A percentile compares a stretch with the other conserved stretches of the same genome.
Evolutionary conservation across 2,113 vertebrate species (phyloP).

Genomic region (Scalopus aquaticus): DNA sequence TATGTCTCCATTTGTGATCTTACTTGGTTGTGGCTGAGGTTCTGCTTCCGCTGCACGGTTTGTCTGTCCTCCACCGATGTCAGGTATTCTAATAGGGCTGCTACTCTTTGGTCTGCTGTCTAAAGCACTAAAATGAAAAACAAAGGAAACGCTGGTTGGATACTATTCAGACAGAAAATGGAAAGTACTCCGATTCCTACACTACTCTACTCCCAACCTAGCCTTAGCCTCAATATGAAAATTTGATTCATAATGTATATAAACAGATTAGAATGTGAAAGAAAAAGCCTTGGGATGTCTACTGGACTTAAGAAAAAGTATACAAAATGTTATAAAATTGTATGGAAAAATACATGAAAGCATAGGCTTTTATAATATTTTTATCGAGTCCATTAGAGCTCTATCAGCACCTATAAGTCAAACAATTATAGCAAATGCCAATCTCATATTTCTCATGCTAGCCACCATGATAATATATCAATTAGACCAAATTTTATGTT

Average conservation of each 20-base stretch:
- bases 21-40: slow-evolving; percentile 87
- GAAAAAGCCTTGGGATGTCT: slow-evolving; percentile 16
- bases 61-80: slow-evolving; percentile 83
- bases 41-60: slow-evolving; percentile 89
- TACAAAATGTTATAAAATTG: neutral
- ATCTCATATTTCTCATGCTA: slow-evolving; percentile 14
- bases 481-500: neutral
- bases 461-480: neutral
- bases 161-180: neutral
- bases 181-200: neutral
- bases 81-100: slow-evolving; percentile 92
- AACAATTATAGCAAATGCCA: slow-evolving; percentile 24
- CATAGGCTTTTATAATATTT: slow-evolving; percentile 4
- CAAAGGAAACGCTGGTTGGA: neutral
- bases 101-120: slow-evolving; percentile 91
- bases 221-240: neutral
- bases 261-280: slow-evolving; percentile 3
- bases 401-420: neutral
- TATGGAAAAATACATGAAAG: neutral
- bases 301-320: slow-evolving; percentile 16
- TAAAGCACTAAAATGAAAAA: slow-evolving; percentile 79
- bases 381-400: neutral
- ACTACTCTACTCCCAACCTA: neutral
- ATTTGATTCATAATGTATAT: neutral
- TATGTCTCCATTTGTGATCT: slow-evolving; percentile 57